Evolutionary conservation across 2,113 vertebrate species (phyloP).

Genomic region (Laticauda colubrina): DNA sequence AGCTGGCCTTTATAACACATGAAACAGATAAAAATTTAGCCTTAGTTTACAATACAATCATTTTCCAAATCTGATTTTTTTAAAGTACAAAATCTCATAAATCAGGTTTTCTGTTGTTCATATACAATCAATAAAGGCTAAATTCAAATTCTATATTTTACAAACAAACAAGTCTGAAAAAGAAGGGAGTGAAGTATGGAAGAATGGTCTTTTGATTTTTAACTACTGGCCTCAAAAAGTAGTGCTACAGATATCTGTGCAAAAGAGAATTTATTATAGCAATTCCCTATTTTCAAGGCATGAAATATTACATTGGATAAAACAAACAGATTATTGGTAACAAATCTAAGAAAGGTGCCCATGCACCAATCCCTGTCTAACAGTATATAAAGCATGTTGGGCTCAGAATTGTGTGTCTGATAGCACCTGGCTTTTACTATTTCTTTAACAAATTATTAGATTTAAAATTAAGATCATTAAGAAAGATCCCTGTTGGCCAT

Average conservation of each 20-base stretch:
- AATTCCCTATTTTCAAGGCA: conserved; percentile 80
- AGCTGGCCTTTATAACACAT: conserved; percentile 86
- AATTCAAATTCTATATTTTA: conserved; percentile 93
- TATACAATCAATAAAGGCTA: conserved; percentile 98
- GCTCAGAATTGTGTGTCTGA: conserved; percentile 82
- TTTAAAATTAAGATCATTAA: conserved; percentile 81
- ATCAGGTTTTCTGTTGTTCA: conserved; percentile 93
- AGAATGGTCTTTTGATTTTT: conserved; percentile 80
- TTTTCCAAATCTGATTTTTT: conserved; percentile 87
- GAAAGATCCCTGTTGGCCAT: conserved; percentile 89
- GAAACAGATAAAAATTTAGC: conserved; percentile 89
- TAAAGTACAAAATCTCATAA: conserved; percentile 94
- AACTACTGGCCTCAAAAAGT: conserved; percentile 88
- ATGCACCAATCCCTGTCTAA: conserved; percentile 70
- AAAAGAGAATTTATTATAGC: conserved; percentile 74
- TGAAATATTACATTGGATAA: conserved; percentile 70
- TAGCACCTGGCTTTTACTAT: conserved; percentile 83
- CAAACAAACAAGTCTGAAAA: conserved; percentile 94
- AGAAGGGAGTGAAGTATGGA: conserved; percentile 81
- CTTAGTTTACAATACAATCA: conserved; percentile 98
- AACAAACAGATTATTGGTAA: conserved; percentile 72
- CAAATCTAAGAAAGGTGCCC: conserved; percentile 72
- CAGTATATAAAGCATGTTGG: conserved; percentile 77
- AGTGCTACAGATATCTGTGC: conserved; percentile 90
- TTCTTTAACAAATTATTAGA: conserved; percentile 81